phyloP scores from a whole-genome alignment of 2,113 vertebrate genomes.

The Litocranius walleri region DNA sequence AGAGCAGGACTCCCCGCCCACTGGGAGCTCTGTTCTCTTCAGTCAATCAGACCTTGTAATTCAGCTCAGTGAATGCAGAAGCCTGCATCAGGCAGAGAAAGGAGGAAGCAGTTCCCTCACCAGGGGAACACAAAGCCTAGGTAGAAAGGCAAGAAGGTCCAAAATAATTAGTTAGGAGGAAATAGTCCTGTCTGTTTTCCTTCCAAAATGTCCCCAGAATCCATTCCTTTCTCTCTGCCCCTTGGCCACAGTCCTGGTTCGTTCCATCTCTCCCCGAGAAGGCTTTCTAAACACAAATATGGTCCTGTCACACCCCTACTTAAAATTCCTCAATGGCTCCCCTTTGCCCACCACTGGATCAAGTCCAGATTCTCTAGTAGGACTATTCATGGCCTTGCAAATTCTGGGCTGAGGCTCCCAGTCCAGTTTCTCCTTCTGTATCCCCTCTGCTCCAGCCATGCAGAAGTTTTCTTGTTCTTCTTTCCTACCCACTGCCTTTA shows the following conservation, averaged over 20 bases:
- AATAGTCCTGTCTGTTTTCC: not conserved
- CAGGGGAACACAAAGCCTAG: not conserved
- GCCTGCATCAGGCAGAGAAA: not conserved
- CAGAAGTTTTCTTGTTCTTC: not conserved
- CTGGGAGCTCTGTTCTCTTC: not conserved
- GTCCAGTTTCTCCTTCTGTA: conserved; percentile 4
- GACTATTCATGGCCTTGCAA: conserved; percentile 60
- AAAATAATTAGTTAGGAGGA: conserved; percentile 29
- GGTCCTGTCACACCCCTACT: conserved; percentile 65
- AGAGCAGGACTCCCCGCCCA: not conserved
- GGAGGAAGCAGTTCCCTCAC: not conserved
- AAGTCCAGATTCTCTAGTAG: conserved; percentile 53
- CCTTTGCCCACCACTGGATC: conserved; percentile 63
- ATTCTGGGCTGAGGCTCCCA: conserved; percentile 24
- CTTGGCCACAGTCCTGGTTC: conserved; percentile 43
- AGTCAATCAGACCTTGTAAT: conserved; percentile 29
- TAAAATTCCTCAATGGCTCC: conserved; percentile 72
- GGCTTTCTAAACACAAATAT: conserved; percentile 58
- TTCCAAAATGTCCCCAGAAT: conserved; percentile 28
- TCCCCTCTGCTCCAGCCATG: not conserved
- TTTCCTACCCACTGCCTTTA: not conserved
- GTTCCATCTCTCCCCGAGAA: not conserved
- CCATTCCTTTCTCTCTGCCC: conserved; percentile 16
- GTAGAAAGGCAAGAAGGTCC: conserved; percentile 30
- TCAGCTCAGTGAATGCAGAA: conserved; percentile 30